Conservation (phyloP, 2,113 vertebrate species). For the Nematolebias whitei region DNA sequence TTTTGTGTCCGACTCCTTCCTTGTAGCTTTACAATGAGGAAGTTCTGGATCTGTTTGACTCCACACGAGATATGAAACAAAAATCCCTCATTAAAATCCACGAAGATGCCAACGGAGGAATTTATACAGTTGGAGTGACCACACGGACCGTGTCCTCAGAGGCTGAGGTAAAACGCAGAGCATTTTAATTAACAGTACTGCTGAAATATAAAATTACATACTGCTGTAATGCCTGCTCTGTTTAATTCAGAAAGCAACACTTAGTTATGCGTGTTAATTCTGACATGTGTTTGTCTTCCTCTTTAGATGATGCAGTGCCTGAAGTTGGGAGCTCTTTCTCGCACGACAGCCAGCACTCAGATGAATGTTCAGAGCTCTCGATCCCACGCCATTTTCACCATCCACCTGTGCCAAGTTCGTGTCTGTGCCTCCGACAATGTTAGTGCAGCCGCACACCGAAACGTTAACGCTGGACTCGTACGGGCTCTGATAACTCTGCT, state of each 20-base stretch:
- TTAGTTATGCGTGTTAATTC: background rate
- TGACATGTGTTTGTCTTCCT: background rate
- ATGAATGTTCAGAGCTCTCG: constrained; percentile 99
- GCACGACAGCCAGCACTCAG: constrained; percentile 97
- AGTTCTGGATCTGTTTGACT: constrained; percentile 92
- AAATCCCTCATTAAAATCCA: constrained; percentile 97
- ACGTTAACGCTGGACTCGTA: background rate
- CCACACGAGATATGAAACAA: constrained; percentile 91
- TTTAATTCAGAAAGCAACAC: background rate
- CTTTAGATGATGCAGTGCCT: constrained; percentile 97
- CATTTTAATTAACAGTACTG: no score
- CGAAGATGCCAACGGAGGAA: constrained; percentile 90
- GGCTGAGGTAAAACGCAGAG: constrained; percentile 78
- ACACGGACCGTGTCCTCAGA: constrained; percentile 90
- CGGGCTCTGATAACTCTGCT: no score
- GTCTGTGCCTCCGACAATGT: constrained; percentile 88
- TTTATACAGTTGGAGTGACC: constrained; percentile 97
- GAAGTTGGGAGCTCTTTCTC: constrained; percentile 93
- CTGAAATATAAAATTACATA: constrained; percentile 14
- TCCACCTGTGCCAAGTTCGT: constrained; percentile 94
- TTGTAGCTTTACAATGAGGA: constrained; percentile 78
- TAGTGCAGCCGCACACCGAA: constrained; percentile 36
- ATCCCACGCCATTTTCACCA: constrained; percentile 96
- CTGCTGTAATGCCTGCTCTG: background rate
- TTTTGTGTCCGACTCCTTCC: background rate